phyloP scores from a whole-genome alignment of 2,888 invertebrate genomes.

The Mesorhabditis sp. region DNA sequence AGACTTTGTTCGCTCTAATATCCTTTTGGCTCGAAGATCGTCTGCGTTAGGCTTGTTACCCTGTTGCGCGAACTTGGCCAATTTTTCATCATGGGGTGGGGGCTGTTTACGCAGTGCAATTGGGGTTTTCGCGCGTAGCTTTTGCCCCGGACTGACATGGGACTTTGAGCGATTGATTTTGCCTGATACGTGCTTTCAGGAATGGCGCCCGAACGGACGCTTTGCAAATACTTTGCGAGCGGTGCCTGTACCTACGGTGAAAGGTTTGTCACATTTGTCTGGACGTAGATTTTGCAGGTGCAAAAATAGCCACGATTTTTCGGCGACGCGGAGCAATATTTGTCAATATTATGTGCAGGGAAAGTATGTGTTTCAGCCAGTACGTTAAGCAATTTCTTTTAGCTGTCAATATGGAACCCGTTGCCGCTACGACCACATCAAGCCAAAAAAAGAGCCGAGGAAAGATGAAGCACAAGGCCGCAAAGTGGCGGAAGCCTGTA shows the following conservation, averaged over 20 bases:
- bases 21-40: no score
- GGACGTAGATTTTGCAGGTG: constrained; percentile 23
- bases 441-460: constrained; percentile 13
- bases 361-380: neutral
- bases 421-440: constrained; percentile 36
- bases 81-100: no score
- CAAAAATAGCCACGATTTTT: neutral
- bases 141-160: neutral
- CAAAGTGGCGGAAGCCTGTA: neutral
- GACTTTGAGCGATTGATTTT: neutral
- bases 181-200: neutral
- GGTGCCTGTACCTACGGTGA: constrained; percentile 30
- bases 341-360: neutral
- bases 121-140: no score
- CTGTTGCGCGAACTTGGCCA: no score
- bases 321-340: neutral
- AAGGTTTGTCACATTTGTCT: constrained; percentile 41
- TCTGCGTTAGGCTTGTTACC: no score
- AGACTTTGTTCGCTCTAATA: no score
- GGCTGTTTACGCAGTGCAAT: no score
- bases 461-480: constrained; percentile 8
- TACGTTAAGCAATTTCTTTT: constrained; percentile 6
- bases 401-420: constrained; percentile 36
- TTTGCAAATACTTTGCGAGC: constrained; percentile 39
- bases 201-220: constrained; percentile 11